These are phyloP conservation scores for Pedetes capensis DNA, from an alignment of 2,113 vertebrate species.

Conservation along the genomic window DNA sequence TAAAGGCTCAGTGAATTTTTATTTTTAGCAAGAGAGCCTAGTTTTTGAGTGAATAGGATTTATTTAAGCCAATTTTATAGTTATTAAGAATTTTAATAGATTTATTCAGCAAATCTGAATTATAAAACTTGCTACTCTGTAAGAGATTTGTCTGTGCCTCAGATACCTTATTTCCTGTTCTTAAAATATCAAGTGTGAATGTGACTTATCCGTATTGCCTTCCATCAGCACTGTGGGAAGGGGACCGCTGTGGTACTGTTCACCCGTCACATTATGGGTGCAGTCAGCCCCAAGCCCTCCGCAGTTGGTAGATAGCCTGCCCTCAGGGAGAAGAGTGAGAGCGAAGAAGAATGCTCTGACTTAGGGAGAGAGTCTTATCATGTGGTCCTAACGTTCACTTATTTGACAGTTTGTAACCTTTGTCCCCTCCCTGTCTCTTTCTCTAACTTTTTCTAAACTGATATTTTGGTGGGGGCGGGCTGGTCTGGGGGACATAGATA, in stretches of 20 bases:
- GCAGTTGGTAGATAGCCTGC: background rate
- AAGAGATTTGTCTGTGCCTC: background rate
- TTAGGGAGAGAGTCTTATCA: background rate
- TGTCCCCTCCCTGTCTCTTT: background rate
- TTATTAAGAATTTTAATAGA: background rate
- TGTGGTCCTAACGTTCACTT: background rate
- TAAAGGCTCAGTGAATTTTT: constrained; percentile 2
- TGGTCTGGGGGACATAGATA: background rate
- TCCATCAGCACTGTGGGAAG: background rate
- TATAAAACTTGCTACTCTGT: background rate
- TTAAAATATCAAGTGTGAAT: background rate
- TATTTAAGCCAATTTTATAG: background rate
- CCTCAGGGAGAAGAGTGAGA: background rate
- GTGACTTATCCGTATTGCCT: background rate
- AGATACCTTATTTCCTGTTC: background rate
- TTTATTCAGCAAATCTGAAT: background rate
- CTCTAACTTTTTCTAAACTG: background rate
- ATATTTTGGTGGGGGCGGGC: background rate
- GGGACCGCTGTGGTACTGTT: background rate
- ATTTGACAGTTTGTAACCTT: background rate
- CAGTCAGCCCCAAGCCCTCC: background rate
- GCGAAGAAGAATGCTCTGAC: background rate
- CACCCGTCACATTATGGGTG: background rate
- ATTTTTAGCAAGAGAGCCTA: background rate
- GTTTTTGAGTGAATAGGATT: constrained; percentile 5